Conservation (phyloP, 2,888 invertebrate species). For the Drosophila antonietae region DNA sequence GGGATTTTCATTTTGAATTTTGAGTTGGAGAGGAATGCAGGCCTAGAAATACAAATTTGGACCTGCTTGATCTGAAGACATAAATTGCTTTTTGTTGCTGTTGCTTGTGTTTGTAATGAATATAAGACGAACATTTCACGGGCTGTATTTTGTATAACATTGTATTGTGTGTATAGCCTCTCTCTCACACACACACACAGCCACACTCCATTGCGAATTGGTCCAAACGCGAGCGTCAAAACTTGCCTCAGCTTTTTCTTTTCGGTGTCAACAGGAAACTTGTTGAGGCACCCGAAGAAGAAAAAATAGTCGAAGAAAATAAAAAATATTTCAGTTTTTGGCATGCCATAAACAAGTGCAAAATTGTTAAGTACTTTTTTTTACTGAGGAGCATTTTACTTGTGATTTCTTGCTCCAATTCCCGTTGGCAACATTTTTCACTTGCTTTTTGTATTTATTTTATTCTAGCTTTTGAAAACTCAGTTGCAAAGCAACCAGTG, state of each 20-base stretch:
- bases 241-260: slow-evolving; percentile 30
- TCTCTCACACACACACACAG: slow-evolving; percentile 3
- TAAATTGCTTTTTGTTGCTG: slow-evolving; percentile 59
- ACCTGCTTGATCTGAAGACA: slow-evolving; percentile 57
- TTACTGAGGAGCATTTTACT: slow-evolving; percentile 58
- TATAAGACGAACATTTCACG: slow-evolving; percentile 69
- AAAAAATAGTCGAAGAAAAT: slow-evolving; percentile 7
- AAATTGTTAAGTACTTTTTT: slow-evolving; percentile 46
- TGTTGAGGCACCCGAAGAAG: slow-evolving; percentile 60
- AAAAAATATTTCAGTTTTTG: slow-evolving; percentile 41
- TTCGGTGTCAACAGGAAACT: slow-evolving; percentile 52
- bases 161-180: slow-evolving; percentile 4
- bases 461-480: slow-evolving; percentile 12
- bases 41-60: slow-evolving; percentile 50
- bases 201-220: slow-evolving; percentile 32
- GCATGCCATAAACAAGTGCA: slow-evolving; percentile 57
- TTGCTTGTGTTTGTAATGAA: slow-evolving; percentile 59
- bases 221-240: slow-evolving; percentile 29
- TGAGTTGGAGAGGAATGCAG: slow-evolving; percentile 38
- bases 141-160: slow-evolving; percentile 36
- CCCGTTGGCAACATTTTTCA: slow-evolving; percentile 55
- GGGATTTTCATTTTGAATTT: slow-evolving; percentile 5
- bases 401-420: slow-evolving; percentile 66
- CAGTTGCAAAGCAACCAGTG: slow-evolving; percentile 70
- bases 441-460: slow-evolving; percentile 1